Base-by-base conservation (phyloP, 2,113 vertebrate species). In the Xenopus tropicalis region DNA sequence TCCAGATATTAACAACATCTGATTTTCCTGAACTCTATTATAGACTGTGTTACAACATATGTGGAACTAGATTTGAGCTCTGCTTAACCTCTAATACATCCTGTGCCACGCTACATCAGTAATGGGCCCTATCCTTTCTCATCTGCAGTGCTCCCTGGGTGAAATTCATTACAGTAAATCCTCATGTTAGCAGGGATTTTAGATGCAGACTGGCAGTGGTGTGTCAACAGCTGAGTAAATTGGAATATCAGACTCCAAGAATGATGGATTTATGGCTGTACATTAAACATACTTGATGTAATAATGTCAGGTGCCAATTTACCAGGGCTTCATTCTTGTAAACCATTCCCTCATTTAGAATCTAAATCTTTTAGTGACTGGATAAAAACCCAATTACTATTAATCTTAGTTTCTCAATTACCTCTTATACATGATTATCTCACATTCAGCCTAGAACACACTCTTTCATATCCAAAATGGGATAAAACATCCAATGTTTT, bases 301-400 rank as follows among this genome's bases (percentile, higher is more conserved):
- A 75, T 62, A 61, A 75, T 56, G 57, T 75, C 73, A 75, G 73
- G 25, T 56, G 73, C 66, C 66, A 63, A 69, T 69, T 69, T 62
- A 25, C 25, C 46, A 37, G 21, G 64, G 66, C 29, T 44, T 62
- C 66, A 52, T 43, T 56, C 72, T 42, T 69, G 57, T 75, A 75
- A 75, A 54, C 24, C 29, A 44, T 43, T n/a, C 46, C 24, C 58
- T 62, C 68, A 69, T 69, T 75, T 75, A 69, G 43, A 58, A 75
- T 75, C 58, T 75, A 69, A 68, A 75, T 68, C 54, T 43, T 75
- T 59, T 23, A 24, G 19, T 65, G 67, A 20, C 66, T 75, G 29
- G 22, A 75, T 29, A 43, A 54, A 75, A 57, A 73, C 54, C 37
- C 46, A 22, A 69, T 69, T 62, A 69, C 46, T 48, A 51, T 62